phyloP scores from a whole-genome alignment of 2,113 vertebrate genomes.

The Myodes glareolus region DNA sequence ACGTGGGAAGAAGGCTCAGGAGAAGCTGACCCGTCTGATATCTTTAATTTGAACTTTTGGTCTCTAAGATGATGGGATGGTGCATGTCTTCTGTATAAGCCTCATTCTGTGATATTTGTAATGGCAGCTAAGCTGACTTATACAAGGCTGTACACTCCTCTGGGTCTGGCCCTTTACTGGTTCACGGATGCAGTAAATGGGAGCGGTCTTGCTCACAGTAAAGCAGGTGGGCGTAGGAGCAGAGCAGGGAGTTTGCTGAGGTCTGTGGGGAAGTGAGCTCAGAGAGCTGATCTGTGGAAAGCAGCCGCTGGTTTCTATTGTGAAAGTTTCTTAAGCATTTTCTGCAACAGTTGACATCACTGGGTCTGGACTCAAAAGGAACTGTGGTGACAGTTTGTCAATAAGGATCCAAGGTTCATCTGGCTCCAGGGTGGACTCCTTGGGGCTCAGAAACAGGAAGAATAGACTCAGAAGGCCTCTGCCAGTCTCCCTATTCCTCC shows the following conservation, averaged over 20 bases:
- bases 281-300: too few species aligned
- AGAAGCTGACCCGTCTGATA: background rate
- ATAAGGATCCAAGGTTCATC: too few species aligned
- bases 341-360: background rate
- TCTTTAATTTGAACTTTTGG: background rate
- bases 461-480: accelerated
- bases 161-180: background rate
- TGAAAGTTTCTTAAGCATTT: background rate
- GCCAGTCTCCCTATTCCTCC: too few species aligned
- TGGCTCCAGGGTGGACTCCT: background rate
- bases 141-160: background rate
- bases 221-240: background rate
- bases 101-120: background rate
- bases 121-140: too few species aligned
- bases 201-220: background rate
- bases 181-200: too few species aligned
- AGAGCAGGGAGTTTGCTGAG: too few species aligned
- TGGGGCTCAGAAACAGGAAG: background rate
- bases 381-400: background rate
- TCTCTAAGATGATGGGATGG: background rate
- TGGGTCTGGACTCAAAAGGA: background rate
- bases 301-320: background rate
- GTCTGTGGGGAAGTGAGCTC: background rate
- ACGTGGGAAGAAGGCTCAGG: background rate
- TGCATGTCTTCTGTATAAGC: background rate